These are phyloP conservation scores for Lycocerus yunnanus DNA, from an alignment of 2,888 invertebrate species.

Conservation along the genomic window DNA sequence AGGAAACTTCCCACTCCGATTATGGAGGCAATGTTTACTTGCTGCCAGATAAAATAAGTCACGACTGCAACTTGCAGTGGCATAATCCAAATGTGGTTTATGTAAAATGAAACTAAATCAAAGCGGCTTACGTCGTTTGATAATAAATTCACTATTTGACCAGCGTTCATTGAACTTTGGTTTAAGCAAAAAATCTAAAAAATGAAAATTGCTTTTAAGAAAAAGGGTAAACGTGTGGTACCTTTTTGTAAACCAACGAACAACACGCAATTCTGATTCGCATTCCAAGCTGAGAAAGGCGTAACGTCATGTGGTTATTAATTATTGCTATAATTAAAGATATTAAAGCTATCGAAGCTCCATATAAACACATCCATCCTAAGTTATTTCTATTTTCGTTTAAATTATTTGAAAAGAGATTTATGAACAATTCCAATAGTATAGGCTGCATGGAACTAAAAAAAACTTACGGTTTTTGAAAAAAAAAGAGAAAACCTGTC, in stretches of 20 bases:
- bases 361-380: slow-evolving; percentile 34
- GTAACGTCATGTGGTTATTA: not conserved
- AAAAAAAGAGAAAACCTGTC: not conserved
- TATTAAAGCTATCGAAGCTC: slow-evolving; percentile 13
- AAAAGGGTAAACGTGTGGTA: not conserved
- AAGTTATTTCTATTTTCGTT: not conserved
- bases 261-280: slow-evolving; percentile 73
- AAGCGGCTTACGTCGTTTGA: slow-evolving; percentile 89
- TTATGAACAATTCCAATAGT: slow-evolving; percentile 25
- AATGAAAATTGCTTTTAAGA: not conserved
- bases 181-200: not conserved
- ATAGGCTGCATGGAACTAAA: slow-evolving; percentile 30
- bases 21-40: slow-evolving; percentile 61
- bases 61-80: slow-evolving; percentile 79
- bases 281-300: slow-evolving; percentile 61
- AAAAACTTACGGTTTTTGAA: not conserved
- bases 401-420: slow-evolving; percentile 16
- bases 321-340: not conserved
- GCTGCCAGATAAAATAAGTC: slow-evolving; percentile 74
- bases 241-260: slow-evolving; percentile 77
- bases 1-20: slow-evolving; percentile 64
- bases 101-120: slow-evolving; percentile 78
- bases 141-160: slow-evolving; percentile 81
- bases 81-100: slow-evolving; percentile 82
- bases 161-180: slow-evolving; percentile 70